A percentile compares a stretch with the other conserved stretches of the same genome.
Evolutionary conservation across 1,140 invertebrate species (phyloP).

Genomic region (Hyles vespertilio): DNA sequence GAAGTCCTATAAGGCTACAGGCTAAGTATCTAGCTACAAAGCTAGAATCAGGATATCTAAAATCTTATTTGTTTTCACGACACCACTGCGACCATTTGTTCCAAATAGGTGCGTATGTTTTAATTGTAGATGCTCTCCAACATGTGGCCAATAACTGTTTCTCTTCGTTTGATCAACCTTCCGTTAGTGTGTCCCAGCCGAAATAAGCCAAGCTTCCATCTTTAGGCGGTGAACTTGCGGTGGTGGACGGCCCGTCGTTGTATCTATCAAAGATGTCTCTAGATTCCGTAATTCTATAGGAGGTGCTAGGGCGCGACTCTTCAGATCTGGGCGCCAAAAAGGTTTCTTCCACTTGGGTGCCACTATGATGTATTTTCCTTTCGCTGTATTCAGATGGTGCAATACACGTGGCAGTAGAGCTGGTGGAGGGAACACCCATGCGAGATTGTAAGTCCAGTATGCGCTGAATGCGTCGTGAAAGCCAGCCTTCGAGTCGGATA

Average conservation of each 20-base stretch:
- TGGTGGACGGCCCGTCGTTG: constrained; percentile 16
- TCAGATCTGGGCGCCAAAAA: constrained; percentile 25
- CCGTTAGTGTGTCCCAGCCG: constrained; percentile 20
- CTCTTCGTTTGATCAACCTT: constrained; percentile 17
- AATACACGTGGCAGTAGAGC: constrained; percentile 21
- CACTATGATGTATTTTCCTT: constrained; percentile 22
- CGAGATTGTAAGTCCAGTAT: constrained; percentile 17
- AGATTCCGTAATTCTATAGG: constrained; percentile 19
- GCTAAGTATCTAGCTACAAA: constrained; percentile 19
- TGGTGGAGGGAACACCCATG: constrained; percentile 9
- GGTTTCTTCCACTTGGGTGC: constrained; percentile 20
- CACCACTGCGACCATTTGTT: constrained; percentile 16
- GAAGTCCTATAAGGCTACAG: too few species aligned
- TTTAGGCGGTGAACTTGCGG: constrained; percentile 19
- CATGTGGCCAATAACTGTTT: constrained; percentile 8
- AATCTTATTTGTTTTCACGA: constrained; percentile 2
- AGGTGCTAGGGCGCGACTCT: constrained; percentile 12
- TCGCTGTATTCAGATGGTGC: constrained; percentile 18
- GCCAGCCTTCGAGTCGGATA: constrained; percentile 4
- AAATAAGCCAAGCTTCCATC: constrained; percentile 27
- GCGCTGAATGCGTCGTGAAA: too few species aligned
- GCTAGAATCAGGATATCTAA: constrained; percentile 9
- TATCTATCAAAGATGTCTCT: constrained; percentile 17
- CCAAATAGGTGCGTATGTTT: constrained; percentile 18
- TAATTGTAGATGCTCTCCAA: constrained; percentile 17